Evolutionary conservation across 2,797 vertebrate genomes (phyloP).

Genomic region (Pogonophryne albipinna): DNA sequence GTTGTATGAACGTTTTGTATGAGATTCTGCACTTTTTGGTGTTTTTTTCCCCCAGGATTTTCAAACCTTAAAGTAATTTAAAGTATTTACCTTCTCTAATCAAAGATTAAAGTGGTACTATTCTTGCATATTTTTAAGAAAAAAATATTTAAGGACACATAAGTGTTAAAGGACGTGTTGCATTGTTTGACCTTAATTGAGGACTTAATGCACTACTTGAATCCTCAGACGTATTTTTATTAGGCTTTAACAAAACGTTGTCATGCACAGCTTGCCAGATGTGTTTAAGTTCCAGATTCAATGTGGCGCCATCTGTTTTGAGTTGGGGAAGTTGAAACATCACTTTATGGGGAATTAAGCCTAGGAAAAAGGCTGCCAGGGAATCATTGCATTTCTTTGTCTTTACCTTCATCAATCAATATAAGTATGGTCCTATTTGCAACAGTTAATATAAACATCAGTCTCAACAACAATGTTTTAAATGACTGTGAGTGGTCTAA

Average conservation of each 20-base stretch:
- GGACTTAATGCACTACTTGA: conserved; percentile 27
- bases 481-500: conserved; percentile 15
- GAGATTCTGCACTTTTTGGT: background rate
- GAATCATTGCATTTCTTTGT: conserved; percentile 46
- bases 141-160: background rate
- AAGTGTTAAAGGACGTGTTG: conserved; percentile 36
- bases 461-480: background rate
- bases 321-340: conserved; percentile 47
- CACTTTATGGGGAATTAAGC: conserved; percentile 38
- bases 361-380: conserved; percentile 37
- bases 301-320: conserved; percentile 72
- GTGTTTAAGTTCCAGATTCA: conserved; percentile 51
- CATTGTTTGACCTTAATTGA: conserved; percentile 44
- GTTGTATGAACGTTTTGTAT: background rate
- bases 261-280: conserved; percentile 55
- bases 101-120: background rate
- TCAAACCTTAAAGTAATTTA: background rate
- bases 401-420: conserved; percentile 44
- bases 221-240: conserved; percentile 39
- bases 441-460: conserved; percentile 31
- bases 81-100: background rate
- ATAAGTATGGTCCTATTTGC: conserved; percentile 43
- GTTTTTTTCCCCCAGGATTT: background rate
- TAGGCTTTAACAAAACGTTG: conserved; percentile 36
- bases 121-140: conserved; percentile 2